Evolutionary conservation across 2,113 vertebrate species (phyloP), one percentile per base, ranked within the genome.

Genomic region (Zosterops hypoxanthus): DNA sequence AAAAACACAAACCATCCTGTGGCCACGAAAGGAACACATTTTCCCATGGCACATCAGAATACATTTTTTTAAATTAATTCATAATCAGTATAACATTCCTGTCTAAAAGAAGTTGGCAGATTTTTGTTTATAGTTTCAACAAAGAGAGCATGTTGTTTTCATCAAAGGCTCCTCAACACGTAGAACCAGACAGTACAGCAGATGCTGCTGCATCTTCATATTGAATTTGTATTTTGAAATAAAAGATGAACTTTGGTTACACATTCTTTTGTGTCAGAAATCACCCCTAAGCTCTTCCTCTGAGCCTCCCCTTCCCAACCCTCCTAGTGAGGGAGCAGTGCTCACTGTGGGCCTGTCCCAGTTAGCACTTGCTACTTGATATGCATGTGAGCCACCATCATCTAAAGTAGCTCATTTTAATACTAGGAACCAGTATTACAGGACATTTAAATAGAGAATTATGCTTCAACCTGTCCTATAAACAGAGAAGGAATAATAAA

Each of bases 241-340:
- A 71, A 86, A 86, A 33, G 49, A 44, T 75, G 61, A 95, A 56
- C 69, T 88, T 94, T 52, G 65, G 21, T 77, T 92, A 39, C 29
- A 59, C 16, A 14, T 86, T 71, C 53, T 61, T 70, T 82, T 70
- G 26, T 91, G 87, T 76, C 87, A 97, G 44, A 92, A 95, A 84
- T 87, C 69, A 52, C 56, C 92, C 77, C 21, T 84, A 63, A 94
- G 90, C 92, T 83, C 76, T 93, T 97, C 91, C 86, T 94, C 59
- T 86, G 55, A 88, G 76, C 33, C 47, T 84, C 28, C 41, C 42
- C 28, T 82, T 86, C 72, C 76, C 60, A 83, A 19, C 34, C 26
- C 26, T 88, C n/a, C 22, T 19, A 50, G 44, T 13, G 80, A 93
- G 8, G 53, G 26, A 7, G 42, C 3, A 0, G 9, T 46, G 36